A percentile compares a stretch with the other conserved stretches of the same genome.
phyloP scores from a whole-genome alignment of 2,797 vertebrate genomes.

The Cuniculus paca region DNA sequence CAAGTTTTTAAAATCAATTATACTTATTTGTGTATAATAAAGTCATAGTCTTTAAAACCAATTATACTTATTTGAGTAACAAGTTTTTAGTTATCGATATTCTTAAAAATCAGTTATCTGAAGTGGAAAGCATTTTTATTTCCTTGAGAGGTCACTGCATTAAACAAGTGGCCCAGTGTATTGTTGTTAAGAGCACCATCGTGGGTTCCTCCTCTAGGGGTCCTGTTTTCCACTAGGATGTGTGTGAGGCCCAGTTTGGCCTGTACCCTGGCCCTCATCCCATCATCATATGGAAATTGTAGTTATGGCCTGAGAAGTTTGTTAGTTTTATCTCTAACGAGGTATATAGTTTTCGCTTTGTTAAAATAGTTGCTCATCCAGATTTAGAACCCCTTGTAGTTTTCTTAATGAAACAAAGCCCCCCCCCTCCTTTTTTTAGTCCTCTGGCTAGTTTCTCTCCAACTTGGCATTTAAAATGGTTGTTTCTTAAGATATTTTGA shows the following conservation, averaged over 20 bases:
- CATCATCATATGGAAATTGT: not conserved
- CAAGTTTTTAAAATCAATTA: slow-evolving; percentile 35
- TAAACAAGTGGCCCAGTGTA: not conserved
- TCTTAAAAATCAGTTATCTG: not conserved
- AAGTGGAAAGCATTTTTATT: slow-evolving; percentile 17
- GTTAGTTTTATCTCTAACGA: slow-evolving; percentile 19
- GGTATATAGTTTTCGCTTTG: slow-evolving; percentile 17
- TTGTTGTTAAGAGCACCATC: not conserved
- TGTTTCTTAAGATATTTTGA: not conserved
- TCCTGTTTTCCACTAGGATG: not conserved
- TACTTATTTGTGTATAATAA: not conserved
- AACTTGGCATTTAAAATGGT: slow-evolving; percentile 25
- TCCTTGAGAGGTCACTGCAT: not conserved
- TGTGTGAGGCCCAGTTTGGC: not conserved
- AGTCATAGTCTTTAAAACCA: not conserved
- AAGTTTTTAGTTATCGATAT: not conserved
- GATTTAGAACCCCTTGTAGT: not conserved
- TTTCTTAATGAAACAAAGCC: slow-evolving; percentile 51
- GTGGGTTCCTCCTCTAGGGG: not conserved
- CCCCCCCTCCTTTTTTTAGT: not conserved
- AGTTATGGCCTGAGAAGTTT: not conserved
- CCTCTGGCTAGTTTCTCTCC: not conserved
- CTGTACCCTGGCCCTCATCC: not conserved
- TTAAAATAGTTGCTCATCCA: slow-evolving; percentile 38
- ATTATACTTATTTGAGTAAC: not conserved